These are phyloP conservation scores for Cydia pomonella DNA, from an alignment of 1,140 invertebrate genomes.

Conservation along the genomic window DNA sequence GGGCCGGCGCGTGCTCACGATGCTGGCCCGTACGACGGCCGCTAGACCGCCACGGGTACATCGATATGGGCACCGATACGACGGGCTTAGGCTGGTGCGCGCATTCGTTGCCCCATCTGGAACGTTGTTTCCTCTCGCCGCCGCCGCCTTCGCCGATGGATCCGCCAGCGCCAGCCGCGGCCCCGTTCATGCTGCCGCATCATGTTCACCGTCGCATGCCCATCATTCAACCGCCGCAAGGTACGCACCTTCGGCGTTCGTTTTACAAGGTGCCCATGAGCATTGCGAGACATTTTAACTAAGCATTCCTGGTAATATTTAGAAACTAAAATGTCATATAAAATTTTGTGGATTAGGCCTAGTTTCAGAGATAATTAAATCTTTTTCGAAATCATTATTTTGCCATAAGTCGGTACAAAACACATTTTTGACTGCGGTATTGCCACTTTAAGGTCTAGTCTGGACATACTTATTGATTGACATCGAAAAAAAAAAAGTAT, in stretches of 20 bases:
- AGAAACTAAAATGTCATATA: too few species aligned
- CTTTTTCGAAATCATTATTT: too few species aligned
- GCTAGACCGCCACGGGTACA: conserved; percentile 67
- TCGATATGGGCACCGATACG: conserved; percentile 67
- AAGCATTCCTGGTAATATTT: too few species aligned
- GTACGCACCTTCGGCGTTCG: conserved; percentile 22
- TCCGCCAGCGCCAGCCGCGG: conserved; percentile 16
- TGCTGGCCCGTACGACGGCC: conserved; percentile 55
- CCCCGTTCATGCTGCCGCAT: not conserved
- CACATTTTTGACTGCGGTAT: too few species aligned
- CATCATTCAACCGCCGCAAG: conserved; percentile 3
- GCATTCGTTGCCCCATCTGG: conserved; percentile 9
- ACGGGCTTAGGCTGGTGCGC: conserved; percentile 28
- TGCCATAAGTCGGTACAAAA: too few species aligned
- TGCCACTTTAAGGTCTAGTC: too few species aligned
- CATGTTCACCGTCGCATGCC: not conserved
- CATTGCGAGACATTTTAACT: too few species aligned
- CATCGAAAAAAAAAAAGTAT: too few species aligned
- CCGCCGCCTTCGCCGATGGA: conserved; percentile 32
- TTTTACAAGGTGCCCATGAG: too few species aligned
- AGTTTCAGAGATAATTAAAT: too few species aligned
- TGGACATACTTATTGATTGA: too few species aligned
- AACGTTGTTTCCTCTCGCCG: conserved; percentile 31
- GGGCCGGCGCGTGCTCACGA: conserved; percentile 43
- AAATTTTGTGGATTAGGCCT: too few species aligned